Evolutionary conservation across 2,113 vertebrate species (phyloP).

Genomic region (Ailuropoda melanoleuca): DNA sequence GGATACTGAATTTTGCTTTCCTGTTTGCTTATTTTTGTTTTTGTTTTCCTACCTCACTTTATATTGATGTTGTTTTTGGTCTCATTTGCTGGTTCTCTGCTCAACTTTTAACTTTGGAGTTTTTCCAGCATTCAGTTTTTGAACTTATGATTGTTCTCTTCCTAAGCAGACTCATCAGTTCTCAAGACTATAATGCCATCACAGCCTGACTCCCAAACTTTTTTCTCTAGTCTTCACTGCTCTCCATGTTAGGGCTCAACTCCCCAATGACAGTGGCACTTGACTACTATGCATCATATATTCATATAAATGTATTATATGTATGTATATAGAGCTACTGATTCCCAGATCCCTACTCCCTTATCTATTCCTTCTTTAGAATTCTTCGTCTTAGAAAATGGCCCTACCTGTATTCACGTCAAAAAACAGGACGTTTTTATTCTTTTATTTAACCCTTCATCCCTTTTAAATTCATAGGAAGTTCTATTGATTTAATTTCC

Average conservation of each 20-base stretch:
- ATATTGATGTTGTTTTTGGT: background rate
- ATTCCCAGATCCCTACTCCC: background rate
- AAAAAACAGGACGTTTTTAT: background rate
- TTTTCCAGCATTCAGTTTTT: background rate
- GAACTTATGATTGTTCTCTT: background rate
- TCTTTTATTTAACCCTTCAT: background rate
- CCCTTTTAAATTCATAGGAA: background rate
- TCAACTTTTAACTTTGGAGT: background rate
- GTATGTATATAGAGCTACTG: background rate
- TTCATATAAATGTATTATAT: background rate
- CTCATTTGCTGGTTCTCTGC: background rate
- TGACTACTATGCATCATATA: background rate
- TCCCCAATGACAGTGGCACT: background rate
- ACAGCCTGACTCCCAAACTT: background rate
- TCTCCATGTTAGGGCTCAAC: background rate
- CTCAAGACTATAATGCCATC: background rate
- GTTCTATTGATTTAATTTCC: background rate
- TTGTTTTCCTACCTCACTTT: background rate
- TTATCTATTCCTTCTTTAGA: background rate
- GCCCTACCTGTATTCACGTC: background rate
- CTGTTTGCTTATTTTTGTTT: background rate
- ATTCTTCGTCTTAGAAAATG: background rate
- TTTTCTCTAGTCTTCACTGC: background rate
- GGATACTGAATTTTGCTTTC: background rate
- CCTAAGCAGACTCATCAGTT: background rate